Evolutionary conservation across 2,797 vertebrate species (phyloP).

Genomic region (Diplodus puntazzo): DNA sequence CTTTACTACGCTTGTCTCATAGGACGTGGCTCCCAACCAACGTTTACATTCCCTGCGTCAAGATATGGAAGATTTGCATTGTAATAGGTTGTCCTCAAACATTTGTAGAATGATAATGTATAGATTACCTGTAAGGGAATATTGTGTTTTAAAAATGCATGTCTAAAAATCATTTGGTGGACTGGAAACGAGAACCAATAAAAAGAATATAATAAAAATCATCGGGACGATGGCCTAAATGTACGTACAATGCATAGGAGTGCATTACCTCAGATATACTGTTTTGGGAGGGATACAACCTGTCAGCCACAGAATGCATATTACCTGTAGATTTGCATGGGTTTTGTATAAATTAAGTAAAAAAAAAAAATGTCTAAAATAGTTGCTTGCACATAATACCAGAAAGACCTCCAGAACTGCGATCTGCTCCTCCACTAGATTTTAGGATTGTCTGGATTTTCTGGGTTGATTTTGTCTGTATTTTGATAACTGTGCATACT

Average conservation of each 20-base stretch:
- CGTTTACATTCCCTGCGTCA: slow-evolving; percentile 90
- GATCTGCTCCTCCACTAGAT: slow-evolving; percentile 99
- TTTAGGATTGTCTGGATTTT: slow-evolving; percentile 99
- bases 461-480: slow-evolving; percentile 99
- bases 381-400: slow-evolving; percentile 99
- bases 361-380: slow-evolving; percentile 99
- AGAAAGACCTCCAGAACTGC: slow-evolving; percentile 99
- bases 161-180: slow-evolving; percentile 94
- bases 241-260: slow-evolving; percentile 95
- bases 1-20: slow-evolving; percentile 93
- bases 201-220: slow-evolving; percentile 87
- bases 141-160: slow-evolving; percentile 95
- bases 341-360: slow-evolving; percentile 99
- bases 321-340: slow-evolving; percentile 99
- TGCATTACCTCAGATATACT: slow-evolving; percentile 99
- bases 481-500: slow-evolving; percentile 99
- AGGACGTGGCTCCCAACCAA: slow-evolving; percentile 90
- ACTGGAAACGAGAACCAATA: slow-evolving; percentile 91
- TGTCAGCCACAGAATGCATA: slow-evolving; percentile 99
- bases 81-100: slow-evolving; percentile 92
- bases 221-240: slow-evolving; percentile 95
- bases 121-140: slow-evolving; percentile 94
- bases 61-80: slow-evolving; percentile 90
- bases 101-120: slow-evolving; percentile 92
- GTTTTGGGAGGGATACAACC: slow-evolving; percentile 92